These are phyloP conservation scores for Aradus depressus DNA, from an alignment of 2,888 invertebrate genomes.

Conservation along the genomic window DNA sequence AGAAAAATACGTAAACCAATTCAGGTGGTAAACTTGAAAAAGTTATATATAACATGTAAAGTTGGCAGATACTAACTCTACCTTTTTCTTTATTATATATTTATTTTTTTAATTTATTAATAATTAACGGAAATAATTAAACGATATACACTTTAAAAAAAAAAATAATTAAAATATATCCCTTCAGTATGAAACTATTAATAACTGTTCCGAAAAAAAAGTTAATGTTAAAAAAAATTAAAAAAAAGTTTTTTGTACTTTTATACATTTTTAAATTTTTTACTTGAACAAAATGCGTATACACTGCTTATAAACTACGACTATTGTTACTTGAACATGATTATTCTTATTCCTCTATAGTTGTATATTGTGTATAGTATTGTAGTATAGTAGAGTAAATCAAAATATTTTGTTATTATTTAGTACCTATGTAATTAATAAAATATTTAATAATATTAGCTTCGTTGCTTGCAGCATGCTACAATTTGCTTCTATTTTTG, in stretches of 20 bases:
- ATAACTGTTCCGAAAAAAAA: conserved; percentile 2
- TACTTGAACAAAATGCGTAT: conserved; percentile 9
- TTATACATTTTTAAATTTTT: conserved; percentile 22
- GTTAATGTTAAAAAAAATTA: conserved; percentile 12
- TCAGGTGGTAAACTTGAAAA: no score
- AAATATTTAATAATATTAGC: background rate
- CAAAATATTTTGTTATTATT: background rate
- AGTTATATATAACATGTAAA: no score
- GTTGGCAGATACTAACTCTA: background rate
- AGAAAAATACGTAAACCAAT: no score
- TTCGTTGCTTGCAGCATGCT: background rate
- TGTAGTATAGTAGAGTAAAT: background rate
- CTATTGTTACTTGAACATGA: background rate
- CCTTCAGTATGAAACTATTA: background rate
- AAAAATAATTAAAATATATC: conserved; percentile 4
- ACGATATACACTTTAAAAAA: background rate
- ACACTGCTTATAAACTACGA: conserved; percentile 6
- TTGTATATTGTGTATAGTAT: background rate
- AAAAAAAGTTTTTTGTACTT: conserved; percentile 17
- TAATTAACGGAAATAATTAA: background rate
- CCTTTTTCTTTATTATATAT: background rate
- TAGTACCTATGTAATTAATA: background rate
- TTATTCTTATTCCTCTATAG: background rate
- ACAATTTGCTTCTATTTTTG: conserved; percentile 1
- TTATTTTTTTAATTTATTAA: background rate